Evolutionary conservation across 2,113 vertebrate species (phyloP), one percentile per base, ranked within the genome.

Genomic region (Hippocampus mohnikei): DNA sequence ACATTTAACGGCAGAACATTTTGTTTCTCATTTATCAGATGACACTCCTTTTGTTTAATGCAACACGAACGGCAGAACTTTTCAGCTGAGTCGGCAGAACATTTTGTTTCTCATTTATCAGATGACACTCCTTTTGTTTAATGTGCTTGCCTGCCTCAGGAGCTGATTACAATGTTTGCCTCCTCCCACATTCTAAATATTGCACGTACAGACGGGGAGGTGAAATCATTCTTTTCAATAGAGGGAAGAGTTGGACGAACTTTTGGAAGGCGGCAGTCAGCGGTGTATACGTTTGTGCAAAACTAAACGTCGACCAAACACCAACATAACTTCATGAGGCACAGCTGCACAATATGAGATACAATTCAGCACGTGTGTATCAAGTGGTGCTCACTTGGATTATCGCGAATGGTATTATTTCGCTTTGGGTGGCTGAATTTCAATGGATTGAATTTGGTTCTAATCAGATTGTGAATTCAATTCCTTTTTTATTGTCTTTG

Each of bases 51-150:
- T 41, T 68, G 25, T 55, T 52, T 64, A 65, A 64, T 59, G 67
- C 62, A 60, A 67, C 64, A 66, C 52, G 81, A 75, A 29, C 27
- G 61, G 63, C 41, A 59, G 71, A 44, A 48, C 33, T n/a, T 66
- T 72, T 81, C 53, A 42, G 69, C 81, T 82, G 79, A 80, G 64
- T 86, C 73, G 78, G 80, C 80, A 77, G 53, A 64, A 29, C 29
- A 46, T 15, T 70, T 65, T 64, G 27, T 65, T 55, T 64, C 50
- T 8, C 8, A 23, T 8, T 60, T 61, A 60, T 77, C 44, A 71
- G 64, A 63, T 72, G 68, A 50, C 33, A 60, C 65, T 58, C 62
- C 48, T 60, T 69, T 41, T 68, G 25, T 55, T 52, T 61, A 65
- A 84, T 46, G 23, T 55, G 8, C 52, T 15, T 50, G 33, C n/a